Evolutionary conservation across 2,113 vertebrate genomes (phyloP).

Genomic region (Psammodynastes pulverulentus): DNA sequence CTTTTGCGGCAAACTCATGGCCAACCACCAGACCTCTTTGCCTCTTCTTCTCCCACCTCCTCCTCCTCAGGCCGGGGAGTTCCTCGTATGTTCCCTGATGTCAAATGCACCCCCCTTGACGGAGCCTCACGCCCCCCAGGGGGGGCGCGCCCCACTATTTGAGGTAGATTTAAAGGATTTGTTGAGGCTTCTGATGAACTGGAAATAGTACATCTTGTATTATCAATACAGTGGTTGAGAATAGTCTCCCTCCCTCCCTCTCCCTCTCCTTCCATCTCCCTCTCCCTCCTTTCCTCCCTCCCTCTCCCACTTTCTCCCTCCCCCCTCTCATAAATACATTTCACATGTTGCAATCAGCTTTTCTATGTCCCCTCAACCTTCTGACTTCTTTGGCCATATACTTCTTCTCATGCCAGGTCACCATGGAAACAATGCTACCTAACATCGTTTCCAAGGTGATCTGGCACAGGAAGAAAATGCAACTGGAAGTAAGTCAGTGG

Average conservation of each 20-base stretch:
- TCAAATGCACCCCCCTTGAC: too few species aligned
- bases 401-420: not conserved
- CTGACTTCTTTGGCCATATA: not conserved
- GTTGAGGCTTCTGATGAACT: not conserved
- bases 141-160: too few species aligned
- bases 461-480: not conserved
- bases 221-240: not conserved
- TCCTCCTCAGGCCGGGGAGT: too few species aligned
- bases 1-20: too few species aligned
- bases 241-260: not conserved
- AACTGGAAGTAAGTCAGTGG: not conserved
- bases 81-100: too few species aligned
- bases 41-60: too few species aligned
- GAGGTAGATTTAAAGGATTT: not conserved
- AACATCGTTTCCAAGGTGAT: not conserved
- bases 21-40: too few species aligned
- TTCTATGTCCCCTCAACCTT: not conserved
- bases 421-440: not conserved
- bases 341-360: not conserved
- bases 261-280: too few species aligned
- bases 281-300: rapidly evolving
- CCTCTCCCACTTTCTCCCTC: not conserved
- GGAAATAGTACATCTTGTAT: not conserved
- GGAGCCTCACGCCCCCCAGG: too few species aligned
- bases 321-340: not conserved